Percentiles rank a stretch among this genome's conserved stretches.
Evolutionary conservation across 2,888 invertebrate genomes (phyloP).

Genomic region (Cephus sareptanus): DNA sequence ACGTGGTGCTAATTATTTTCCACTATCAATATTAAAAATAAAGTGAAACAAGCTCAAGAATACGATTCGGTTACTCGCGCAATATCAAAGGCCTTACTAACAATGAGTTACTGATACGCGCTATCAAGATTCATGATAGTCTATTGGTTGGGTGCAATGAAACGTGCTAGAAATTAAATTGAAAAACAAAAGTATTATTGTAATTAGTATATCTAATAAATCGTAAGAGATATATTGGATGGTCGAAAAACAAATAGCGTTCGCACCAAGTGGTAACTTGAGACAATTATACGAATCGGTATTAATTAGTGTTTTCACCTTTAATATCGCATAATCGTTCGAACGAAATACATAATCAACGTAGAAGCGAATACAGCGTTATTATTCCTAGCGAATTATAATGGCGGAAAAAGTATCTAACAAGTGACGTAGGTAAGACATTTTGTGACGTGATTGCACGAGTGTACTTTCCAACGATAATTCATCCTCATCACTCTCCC

Average conservation of each 20-base stretch:
- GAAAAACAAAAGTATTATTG: constrained; percentile 59
- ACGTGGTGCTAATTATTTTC: not conserved
- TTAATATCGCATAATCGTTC: constrained; percentile 34
- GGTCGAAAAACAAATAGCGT: constrained; percentile 43
- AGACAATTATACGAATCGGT: constrained; percentile 33
- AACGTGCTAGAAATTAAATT: constrained; percentile 43
- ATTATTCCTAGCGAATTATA: constrained; percentile 5
- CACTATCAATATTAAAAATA: constrained; percentile 17
- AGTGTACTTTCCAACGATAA: constrained; percentile 4
- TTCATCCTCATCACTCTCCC: not conserved
- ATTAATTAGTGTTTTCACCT: constrained; percentile 23
- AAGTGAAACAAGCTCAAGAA: not conserved
- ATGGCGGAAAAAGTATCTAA: not conserved
- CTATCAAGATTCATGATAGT: constrained; percentile 1
- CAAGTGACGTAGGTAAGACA: constrained; percentile 3
- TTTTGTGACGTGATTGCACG: not conserved
- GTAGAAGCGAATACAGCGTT: constrained; percentile 46
- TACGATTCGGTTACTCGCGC: not conserved
- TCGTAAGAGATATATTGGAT: constrained; percentile 41
- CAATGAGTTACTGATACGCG: not conserved
- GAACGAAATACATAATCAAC: constrained; percentile 41
- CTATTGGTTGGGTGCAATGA: constrained; percentile 34
- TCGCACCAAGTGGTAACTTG: constrained; percentile 40
- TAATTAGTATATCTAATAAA: constrained; percentile 41
- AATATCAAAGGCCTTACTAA: not conserved